A percentile compares a stretch with the other conserved stretches of the same genome.
Conservation (phyloP, 2,113 vertebrate genomes). For the Salvelinus alpinus region DNA sequence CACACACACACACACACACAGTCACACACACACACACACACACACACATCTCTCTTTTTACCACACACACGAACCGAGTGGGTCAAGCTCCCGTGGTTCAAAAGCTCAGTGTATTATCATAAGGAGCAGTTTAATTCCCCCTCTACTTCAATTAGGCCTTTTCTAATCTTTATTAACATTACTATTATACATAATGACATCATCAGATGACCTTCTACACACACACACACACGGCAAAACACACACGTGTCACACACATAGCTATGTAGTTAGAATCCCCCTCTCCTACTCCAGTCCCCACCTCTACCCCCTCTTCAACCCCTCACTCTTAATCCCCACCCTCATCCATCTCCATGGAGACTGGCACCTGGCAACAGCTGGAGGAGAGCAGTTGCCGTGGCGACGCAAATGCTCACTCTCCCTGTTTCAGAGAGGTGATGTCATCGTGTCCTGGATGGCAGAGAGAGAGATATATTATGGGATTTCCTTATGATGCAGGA, state of each 20-base stretch:
- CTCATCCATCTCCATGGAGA: conserved; percentile 77
- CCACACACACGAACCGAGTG: neutral
- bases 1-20: neutral
- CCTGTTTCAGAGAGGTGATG: neutral
- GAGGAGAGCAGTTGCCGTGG: conserved; percentile 69
- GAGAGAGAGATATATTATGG: neutral
- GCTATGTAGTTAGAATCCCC: neutral
- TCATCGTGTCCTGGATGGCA: neutral
- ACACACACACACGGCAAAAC: conserved; percentile 10
- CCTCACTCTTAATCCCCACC: conserved; percentile 41
- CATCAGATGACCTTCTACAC: conserved; percentile 35
- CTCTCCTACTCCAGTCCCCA: conserved; percentile 9
- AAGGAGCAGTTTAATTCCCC: conserved; percentile 34
- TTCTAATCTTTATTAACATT: conserved; percentile 38
- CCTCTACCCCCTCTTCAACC: conserved; percentile 22
- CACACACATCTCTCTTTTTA: too few relatives aligned
- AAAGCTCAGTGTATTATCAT: conserved; percentile 23
- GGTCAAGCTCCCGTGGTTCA: neutral
- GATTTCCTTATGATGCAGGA: neutral
- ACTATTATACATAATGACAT: conserved; percentile 38
- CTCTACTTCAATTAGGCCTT: conserved; percentile 27
- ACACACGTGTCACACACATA: conserved; percentile 11
- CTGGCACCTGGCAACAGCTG: conserved; percentile 80
- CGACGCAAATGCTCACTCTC: conserved; percentile 53
- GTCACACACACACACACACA: too few relatives aligned